These are phyloP conservation scores for Gymnoscopelus microlampas DNA, from an alignment of 2,797 vertebrate species.

Conservation along the genomic window DNA sequence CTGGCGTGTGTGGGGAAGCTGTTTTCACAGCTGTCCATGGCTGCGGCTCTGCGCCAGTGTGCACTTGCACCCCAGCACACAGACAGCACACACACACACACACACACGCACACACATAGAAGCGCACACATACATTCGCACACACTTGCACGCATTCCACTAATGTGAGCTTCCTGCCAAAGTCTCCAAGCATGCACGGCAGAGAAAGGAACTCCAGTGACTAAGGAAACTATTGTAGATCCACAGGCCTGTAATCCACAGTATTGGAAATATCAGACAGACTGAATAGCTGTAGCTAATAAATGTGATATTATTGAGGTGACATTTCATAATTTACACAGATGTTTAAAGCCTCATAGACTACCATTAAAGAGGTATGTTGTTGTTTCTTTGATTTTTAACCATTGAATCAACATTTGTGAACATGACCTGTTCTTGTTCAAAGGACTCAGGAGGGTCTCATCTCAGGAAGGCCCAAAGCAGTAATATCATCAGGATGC, in stretches of 20 bases:
- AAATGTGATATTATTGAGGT: too few species aligned
- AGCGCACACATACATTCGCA: neutral
- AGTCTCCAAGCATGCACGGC: slow-evolving; percentile 46
- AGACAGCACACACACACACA: slow-evolving; percentile 18
- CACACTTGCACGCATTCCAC: neutral
- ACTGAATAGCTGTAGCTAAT: too few species aligned
- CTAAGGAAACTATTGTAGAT: slow-evolving; percentile 24
- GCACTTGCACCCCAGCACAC: slow-evolving; percentile 44
- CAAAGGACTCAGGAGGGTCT: too few species aligned
- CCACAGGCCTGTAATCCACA: slow-evolving; percentile 1
- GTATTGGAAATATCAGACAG: too few species aligned
- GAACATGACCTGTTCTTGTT: too few species aligned
- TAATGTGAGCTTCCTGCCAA: slow-evolving; percentile 45
- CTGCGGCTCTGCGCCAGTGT: slow-evolving; percentile 24
- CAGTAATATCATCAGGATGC: too few species aligned
- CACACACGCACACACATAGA: slow-evolving; percentile 3
- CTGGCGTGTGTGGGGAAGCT: slow-evolving; percentile 29
- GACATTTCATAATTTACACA: too few species aligned
- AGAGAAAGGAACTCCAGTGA: slow-evolving; percentile 33
- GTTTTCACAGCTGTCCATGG: slow-evolving; percentile 71
- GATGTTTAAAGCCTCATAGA: too few species aligned
- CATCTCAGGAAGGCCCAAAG: too few species aligned
- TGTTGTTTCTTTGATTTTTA: too few species aligned
- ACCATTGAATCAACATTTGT: too few species aligned
- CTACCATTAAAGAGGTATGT: too few species aligned